Conservation (phyloP, 2,888 invertebrate species). For the Brachyptera risi region DNA sequence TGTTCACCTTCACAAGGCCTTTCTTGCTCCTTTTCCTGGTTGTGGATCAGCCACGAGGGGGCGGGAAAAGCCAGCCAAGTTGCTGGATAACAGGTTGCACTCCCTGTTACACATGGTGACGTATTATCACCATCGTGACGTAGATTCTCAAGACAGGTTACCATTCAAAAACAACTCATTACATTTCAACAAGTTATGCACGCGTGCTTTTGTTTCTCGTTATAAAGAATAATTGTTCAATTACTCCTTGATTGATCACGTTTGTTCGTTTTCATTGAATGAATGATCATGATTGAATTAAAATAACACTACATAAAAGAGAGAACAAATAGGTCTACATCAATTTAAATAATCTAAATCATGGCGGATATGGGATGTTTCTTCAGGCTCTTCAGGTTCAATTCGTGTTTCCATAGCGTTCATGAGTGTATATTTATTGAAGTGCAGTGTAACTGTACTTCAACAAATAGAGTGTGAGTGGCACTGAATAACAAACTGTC, state of each 20-base stretch:
- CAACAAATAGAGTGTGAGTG: no score
- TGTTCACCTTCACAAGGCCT: constrained; percentile 28
- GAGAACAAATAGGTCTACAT: no score
- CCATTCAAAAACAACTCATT: background rate
- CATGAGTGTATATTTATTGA: no score
- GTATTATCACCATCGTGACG: background rate
- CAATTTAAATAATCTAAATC: no score
- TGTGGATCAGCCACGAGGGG: background rate
- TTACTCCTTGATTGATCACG: constrained; percentile 3
- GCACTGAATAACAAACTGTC: no score
- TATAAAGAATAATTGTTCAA: constrained; percentile 3
- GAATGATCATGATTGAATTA: background rate
- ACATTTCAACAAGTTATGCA: no score
- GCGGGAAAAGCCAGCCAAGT: constrained; percentile 6
- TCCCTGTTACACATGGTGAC: constrained; percentile 3
- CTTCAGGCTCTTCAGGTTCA: no score
- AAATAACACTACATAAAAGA: no score
- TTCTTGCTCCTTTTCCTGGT: constrained; percentile 9
- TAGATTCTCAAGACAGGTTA: background rate
- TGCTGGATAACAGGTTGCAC: constrained; percentile 7
- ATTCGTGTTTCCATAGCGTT: no score
- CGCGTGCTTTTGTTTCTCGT: background rate
- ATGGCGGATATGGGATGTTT: no score
- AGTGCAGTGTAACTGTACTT: no score
- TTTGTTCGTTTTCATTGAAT: background rate